These are phyloP conservation scores for Dasysyrphus albostriatus DNA, from an alignment of 2,888 invertebrate genomes.

Conservation along the genomic window DNA sequence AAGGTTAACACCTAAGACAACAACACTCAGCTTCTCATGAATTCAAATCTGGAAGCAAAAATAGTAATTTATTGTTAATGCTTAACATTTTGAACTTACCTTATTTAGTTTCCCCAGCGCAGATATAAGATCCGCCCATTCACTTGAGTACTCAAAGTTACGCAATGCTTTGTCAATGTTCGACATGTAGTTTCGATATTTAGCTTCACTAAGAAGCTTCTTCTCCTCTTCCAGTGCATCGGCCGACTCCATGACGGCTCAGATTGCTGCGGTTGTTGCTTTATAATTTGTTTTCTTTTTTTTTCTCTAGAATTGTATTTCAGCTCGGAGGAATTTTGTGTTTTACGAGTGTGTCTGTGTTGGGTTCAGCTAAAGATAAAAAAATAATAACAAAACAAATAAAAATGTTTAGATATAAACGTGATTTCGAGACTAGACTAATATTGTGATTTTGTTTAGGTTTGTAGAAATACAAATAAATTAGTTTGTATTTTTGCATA, in stretches of 20 bases:
- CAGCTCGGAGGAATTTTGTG: conserved; percentile 55
- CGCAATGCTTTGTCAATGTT: conserved; percentile 94
- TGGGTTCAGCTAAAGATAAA: conserved; percentile 54
- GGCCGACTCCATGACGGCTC: conserved; percentile 81
- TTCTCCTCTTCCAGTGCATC: conserved; percentile 87
- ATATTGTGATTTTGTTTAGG: conserved; percentile 17
- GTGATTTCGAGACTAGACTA: not conserved
- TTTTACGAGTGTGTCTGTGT: conserved; percentile 33
- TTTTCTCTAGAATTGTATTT: conserved; percentile 38
- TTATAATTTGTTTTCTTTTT: conserved; percentile 19
- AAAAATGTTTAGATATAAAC: conserved; percentile 31
- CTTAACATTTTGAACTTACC: conserved; percentile 84
- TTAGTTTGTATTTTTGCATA: not conserved
- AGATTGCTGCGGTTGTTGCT: conserved; percentile 32
- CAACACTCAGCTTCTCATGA: not conserved
- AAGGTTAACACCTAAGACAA: not conserved
- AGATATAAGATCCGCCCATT: conserved; percentile 97
- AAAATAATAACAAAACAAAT: conserved; percentile 4
- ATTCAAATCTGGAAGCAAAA: not conserved
- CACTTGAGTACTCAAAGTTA: conserved; percentile 96
- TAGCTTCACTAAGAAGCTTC: conserved; percentile 91
- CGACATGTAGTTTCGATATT: conserved; percentile 91
- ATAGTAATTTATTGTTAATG: not conserved
- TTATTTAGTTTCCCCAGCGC: conserved; percentile 95
- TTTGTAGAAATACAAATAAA: not conserved